These are phyloP conservation scores for Cuniculus paca DNA, from an alignment of 2,797 vertebrate genomes.

Conservation along the genomic window DNA sequence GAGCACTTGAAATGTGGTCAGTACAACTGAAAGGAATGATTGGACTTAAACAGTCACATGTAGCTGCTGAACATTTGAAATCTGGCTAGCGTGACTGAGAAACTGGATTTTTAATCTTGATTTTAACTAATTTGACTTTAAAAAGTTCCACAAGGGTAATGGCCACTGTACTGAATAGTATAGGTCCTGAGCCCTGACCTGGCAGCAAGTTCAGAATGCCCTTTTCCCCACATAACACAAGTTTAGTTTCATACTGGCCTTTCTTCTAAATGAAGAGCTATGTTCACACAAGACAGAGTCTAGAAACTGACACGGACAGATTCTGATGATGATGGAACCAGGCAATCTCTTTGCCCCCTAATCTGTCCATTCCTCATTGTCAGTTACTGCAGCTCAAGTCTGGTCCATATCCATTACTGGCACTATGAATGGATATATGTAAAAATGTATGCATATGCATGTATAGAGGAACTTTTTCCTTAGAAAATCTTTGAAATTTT, in stretches of 20 bases:
- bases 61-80: background rate
- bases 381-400: background rate
- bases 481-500: constrained; percentile 11
- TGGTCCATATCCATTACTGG: background rate
- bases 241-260: background rate
- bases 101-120: background rate
- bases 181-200: background rate
- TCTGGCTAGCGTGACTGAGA: background rate
- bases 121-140: background rate
- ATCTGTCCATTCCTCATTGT: background rate
- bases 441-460: background rate
- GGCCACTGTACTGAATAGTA: background rate
- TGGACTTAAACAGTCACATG: background rate
- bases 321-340: background rate
- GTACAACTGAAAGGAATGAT: background rate
- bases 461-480: background rate
- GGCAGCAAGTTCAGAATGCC: background rate
- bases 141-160: background rate
- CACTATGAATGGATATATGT: background rate
- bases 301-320: background rate
- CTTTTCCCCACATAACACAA: background rate
- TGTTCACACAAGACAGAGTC: background rate
- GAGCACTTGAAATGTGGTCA: background rate
- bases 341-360: background rate
- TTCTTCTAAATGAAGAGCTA: background rate